phyloP scores from a whole-genome alignment of 1,140 invertebrate genomes.

The Lethocerus indicus region DNA sequence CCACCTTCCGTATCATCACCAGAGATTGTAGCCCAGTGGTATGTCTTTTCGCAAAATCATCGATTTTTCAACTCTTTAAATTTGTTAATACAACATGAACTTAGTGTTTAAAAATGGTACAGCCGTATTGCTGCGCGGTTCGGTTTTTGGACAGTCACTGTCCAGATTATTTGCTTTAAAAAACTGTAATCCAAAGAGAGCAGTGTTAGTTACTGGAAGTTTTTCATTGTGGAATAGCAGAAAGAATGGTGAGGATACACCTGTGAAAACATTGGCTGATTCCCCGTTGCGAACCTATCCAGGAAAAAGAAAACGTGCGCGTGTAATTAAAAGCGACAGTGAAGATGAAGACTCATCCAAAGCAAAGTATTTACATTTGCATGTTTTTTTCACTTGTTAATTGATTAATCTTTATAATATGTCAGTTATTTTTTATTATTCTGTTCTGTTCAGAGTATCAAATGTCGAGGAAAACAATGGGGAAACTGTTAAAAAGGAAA shows the following conservation, averaged over 20 bases:
- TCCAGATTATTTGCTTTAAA: not conserved
- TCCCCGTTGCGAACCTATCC: not conserved
- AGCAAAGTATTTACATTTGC: not conserved
- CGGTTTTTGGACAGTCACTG: too few species aligned
- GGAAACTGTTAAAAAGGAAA: not conserved
- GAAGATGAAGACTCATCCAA: conserved; percentile 9
- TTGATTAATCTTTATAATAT: not conserved
- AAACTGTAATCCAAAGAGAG: not conserved
- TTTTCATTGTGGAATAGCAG: not conserved
- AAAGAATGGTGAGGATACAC: conserved; percentile 3
- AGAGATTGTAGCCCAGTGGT: too few species aligned
- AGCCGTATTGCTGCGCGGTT: too few species aligned
- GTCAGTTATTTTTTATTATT: not conserved
- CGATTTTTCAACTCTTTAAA: not conserved
- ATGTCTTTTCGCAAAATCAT: too few species aligned
- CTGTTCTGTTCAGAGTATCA: not conserved
- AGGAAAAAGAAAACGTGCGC: conserved; percentile 6
- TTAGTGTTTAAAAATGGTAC: not conserved
- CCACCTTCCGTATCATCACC: too few species aligned
- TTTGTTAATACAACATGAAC: not conserved
- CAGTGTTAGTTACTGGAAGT: not conserved
- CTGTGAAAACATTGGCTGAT: not conserved
- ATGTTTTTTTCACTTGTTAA: not conserved
- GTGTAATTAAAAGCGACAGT: conserved; percentile 9
- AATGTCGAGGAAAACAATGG: too few species aligned